Conservation (phyloP, 1,140 invertebrate species). For the Nasonia longicornis region DNA sequence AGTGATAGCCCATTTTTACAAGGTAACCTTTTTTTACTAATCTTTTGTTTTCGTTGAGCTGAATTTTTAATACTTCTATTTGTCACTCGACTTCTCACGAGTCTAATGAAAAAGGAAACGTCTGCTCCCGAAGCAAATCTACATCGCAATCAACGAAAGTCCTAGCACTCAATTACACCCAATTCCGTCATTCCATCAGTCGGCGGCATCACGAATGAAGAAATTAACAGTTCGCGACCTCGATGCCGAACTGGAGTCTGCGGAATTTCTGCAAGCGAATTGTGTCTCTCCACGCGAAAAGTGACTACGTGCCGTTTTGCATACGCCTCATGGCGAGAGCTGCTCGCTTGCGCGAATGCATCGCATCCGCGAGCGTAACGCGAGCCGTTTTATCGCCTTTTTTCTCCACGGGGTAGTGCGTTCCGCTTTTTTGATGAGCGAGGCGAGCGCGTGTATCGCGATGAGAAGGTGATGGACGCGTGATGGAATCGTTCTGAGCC, state of each 20-base stretch:
- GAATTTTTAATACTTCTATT: neutral
- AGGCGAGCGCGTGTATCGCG: neutral
- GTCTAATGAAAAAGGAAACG: neutral
- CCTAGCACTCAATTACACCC: neutral
- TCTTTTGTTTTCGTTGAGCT: neutral
- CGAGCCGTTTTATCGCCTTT: constrained; percentile 9
- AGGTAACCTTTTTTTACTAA: neutral
- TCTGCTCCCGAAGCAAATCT: neutral
- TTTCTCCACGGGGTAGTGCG: constrained; percentile 8
- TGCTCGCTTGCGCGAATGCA: neutral
- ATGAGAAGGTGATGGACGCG: constrained; percentile 1
- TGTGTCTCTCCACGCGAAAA: constrained; percentile 33
- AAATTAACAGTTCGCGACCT: neutral
- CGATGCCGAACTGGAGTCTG: neutral
- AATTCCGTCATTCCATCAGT: neutral
- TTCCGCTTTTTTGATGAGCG: neutral
- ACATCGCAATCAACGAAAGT: neutral
- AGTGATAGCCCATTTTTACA: neutral
- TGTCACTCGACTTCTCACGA: neutral
- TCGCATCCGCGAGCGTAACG: neutral
- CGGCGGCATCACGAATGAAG: neutral
- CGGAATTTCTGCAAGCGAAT: constrained; percentile 3
- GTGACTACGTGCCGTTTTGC: constrained; percentile 40
- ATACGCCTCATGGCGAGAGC: constrained; percentile 10
- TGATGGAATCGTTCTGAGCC: neutral